These are phyloP conservation scores for Nothocercus julius DNA, from an alignment of 2,113 vertebrate genomes.

Conservation along the genomic window DNA sequence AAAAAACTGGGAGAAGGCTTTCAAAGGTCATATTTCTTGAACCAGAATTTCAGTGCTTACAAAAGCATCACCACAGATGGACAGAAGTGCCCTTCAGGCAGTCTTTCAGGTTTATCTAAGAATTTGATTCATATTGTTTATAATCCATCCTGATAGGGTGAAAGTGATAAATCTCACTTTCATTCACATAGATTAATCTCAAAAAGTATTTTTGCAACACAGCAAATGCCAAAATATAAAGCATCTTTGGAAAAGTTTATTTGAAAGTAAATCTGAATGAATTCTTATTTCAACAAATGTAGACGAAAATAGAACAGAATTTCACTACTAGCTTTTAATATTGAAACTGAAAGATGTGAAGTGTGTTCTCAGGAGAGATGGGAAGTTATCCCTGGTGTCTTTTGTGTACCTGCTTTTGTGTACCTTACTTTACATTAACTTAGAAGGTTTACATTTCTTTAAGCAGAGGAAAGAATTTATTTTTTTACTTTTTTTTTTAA, in stretches of 20 bases:
- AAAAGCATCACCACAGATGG: neutral
- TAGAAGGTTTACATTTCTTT: neutral
- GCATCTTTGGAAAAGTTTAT: neutral
- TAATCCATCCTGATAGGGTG: neutral
- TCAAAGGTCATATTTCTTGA: neutral
- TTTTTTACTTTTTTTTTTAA: too few relatives aligned
- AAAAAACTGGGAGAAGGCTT: neutral
- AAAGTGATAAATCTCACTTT: neutral
- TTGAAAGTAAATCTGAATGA: conserved; percentile 21
- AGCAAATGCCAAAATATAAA: neutral
- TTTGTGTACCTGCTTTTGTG: neutral
- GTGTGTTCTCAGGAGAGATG: neutral
- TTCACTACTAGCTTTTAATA: neutral
- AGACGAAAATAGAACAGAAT: neutral
- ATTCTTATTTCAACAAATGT: neutral
- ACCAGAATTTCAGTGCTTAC: neutral
- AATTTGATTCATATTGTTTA: neutral
- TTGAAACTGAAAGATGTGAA: neutral
- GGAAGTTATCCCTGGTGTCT: neutral
- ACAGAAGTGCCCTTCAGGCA: neutral
- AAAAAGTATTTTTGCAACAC: neutral
- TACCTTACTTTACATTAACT: neutral
- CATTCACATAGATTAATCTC: neutral
- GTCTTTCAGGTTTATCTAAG: neutral
- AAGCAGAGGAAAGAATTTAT: neutral